Percentiles rank a stretch among this genome's conserved stretches.
These are phyloP conservation scores for Trisateles emortualis DNA, from an alignment of 2,888 invertebrate species.

Conservation along the genomic window DNA sequence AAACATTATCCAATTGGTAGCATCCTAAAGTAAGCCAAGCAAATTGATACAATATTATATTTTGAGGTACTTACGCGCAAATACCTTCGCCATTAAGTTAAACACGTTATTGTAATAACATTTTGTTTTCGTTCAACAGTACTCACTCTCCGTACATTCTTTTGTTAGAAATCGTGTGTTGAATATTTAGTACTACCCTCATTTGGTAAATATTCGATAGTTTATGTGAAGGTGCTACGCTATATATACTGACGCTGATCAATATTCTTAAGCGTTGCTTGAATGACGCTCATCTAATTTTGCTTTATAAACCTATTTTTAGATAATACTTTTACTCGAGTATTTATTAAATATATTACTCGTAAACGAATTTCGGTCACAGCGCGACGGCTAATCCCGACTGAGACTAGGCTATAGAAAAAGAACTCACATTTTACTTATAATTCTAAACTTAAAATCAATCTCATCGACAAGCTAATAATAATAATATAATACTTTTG, in stretches of 20 bases:
- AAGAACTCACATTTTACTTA: too few relatives aligned
- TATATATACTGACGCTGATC: slow-evolving; percentile 39
- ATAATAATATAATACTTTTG: too few relatives aligned
- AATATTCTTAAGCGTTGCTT: slow-evolving; percentile 42
- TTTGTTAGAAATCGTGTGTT: slow-evolving; percentile 37
- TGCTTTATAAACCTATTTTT: slow-evolving; percentile 24
- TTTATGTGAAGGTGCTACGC: slow-evolving; percentile 36
- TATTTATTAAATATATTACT: slow-evolving; percentile 8
- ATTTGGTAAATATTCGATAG: slow-evolving; percentile 46
- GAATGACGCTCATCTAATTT: slow-evolving; percentile 40
- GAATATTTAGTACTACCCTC: slow-evolving; percentile 43
- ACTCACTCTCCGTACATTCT: slow-evolving; percentile 19
- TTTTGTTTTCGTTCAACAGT: slow-evolving; percentile 15
- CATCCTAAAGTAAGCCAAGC: neutral
- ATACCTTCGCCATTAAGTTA: slow-evolving; percentile 5
- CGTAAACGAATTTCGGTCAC: too few relatives aligned
- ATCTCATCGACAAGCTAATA: too few relatives aligned
- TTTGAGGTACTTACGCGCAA: neutral
- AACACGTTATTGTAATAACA: slow-evolving; percentile 12
- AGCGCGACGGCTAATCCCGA: too few relatives aligned
- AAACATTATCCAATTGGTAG: neutral
- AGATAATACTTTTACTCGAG: slow-evolving; percentile 12
- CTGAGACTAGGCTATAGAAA: too few relatives aligned
- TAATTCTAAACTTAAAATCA: too few relatives aligned
- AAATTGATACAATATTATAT: neutral